Evolutionary conservation across 2,797 vertebrate species (phyloP), one percentile per base, ranked within the genome.

Genomic region (Phyllotis vaccarum): DNA sequence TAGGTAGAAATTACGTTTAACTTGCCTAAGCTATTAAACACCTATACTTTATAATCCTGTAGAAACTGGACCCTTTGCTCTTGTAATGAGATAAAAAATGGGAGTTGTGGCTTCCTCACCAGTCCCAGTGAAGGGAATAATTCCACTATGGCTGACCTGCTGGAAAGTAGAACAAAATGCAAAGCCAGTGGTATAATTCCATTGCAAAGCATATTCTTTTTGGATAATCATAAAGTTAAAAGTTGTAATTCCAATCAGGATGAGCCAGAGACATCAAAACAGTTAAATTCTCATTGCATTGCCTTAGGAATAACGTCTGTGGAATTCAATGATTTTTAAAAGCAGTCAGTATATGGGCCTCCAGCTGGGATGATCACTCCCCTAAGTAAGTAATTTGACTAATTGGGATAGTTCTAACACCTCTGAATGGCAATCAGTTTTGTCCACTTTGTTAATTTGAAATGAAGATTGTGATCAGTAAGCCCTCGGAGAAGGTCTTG

Each of bases 251-350:
- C 34, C 2, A 54, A 82, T 58, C 56, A 64, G n/a, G 5, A 37
- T 81, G 66, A 74, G 19, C 70, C n/a, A 54, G 54, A 16, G 66
- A 56, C 16, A 37, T 58, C 74, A 83, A 94, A 93, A 78, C 8
- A 72, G 37, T 64, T 89, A 75, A 89, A 22, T 95, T 78, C n/a
- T 54, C 40, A 76, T 31, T 87, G 70, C 34, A 24, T 60, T 31
- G 10, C 86, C 14, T 37, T 87, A 68, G 14, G 22, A 31, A 64
- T n/a, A 64, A 16, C 2, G 11, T 85, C 86, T 37, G 5, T 93
- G 52, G 54, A 96, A 87, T 88, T 43, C 31, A 95, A 56, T 82
- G 29, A 43, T 13, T 85, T 87, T 91, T 70, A 27, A 91, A 81
- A 90, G 60, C 40, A 95, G 37, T n/a, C 49, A 56, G 24, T 56